A percentile compares a stretch with the other conserved stretches of the same genome.
Conservation (phyloP, 2,888 invertebrate species). For the Drosophila trichaetosa region DNA sequence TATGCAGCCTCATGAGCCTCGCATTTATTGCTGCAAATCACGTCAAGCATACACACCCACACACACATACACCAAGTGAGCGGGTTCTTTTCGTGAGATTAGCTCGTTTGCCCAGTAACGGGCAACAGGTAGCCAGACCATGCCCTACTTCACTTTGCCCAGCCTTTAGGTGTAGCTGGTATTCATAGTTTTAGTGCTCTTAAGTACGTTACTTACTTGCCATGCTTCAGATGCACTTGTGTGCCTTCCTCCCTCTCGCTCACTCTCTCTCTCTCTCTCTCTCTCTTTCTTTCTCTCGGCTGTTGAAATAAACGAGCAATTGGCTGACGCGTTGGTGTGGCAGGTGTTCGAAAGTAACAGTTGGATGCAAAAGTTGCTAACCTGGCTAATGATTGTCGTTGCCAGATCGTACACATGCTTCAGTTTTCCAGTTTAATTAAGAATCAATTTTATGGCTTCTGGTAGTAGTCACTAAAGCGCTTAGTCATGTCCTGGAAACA, state of each 20-base stretch:
- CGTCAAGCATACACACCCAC: slow-evolving; percentile 39
- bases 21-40: slow-evolving; percentile 75
- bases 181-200: slow-evolving; percentile 66
- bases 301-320: slow-evolving; percentile 56
- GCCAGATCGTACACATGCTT: neutral
- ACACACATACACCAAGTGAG: slow-evolving; percentile 1
- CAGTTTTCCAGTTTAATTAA: slow-evolving; percentile 70
- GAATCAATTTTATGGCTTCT: slow-evolving; percentile 73
- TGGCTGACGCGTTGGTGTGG: slow-evolving; percentile 19
- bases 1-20: slow-evolving; percentile 70
- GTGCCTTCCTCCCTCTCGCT: neutral
- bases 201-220: slow-evolving; percentile 46
- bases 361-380: slow-evolving; percentile 35
- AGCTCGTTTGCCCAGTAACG: slow-evolving; percentile 20
- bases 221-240: slow-evolving; percentile 10
- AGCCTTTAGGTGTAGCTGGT: slow-evolving; percentile 17
- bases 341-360: slow-evolving; percentile 49
- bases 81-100: slow-evolving; percentile 49
- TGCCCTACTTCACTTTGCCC: neutral
- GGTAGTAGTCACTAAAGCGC: slow-evolving; percentile 66
- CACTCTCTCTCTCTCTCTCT: neutral
- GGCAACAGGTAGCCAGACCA: slow-evolving; percentile 50
- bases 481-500: slow-evolving; percentile 42
- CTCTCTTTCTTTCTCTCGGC: slow-evolving; percentile 4
- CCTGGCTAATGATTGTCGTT: slow-evolving; percentile 9